These are phyloP conservation scores for Eolophus roseicapilla DNA, from an alignment of 2,113 vertebrate genomes.

Conservation along the genomic window DNA sequence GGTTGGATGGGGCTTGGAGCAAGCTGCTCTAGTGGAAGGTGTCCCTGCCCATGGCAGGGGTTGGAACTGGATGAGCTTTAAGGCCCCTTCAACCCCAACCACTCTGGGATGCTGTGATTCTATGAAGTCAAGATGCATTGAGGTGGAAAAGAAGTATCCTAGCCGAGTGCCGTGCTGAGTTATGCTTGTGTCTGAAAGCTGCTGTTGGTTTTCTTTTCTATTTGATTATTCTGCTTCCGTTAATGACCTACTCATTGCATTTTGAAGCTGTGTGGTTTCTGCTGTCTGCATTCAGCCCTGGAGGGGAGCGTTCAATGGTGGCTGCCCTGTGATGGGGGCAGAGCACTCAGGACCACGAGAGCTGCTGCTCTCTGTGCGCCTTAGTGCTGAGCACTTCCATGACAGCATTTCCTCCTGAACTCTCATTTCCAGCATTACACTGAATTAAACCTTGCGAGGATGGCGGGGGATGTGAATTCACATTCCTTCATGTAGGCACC, in stretches of 20 bases:
- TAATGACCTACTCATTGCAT: accelerated
- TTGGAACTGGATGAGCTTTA: background rate
- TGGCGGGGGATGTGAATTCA: background rate
- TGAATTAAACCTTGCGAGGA: background rate
- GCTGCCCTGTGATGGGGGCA: accelerated
- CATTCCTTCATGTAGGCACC: background rate
- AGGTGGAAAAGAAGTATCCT: background rate
- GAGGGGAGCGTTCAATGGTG: accelerated
- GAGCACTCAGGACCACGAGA: background rate
- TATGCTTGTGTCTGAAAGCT: background rate
- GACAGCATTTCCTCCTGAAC: background rate
- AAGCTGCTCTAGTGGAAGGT: background rate
- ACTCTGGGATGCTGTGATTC: background rate
- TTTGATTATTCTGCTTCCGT: background rate
- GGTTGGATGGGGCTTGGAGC: background rate
- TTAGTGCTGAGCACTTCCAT: background rate
- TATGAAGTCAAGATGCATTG: accelerated
- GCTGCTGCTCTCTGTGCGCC: background rate
- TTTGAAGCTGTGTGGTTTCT: accelerated
- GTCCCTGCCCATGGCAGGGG: background rate
- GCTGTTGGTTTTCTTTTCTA: background rate
- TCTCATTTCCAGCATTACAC: background rate
- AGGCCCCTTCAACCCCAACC: background rate
- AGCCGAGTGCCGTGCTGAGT: accelerated
- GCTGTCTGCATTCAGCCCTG: accelerated